Base-by-base conservation (phyloP, 2,113 vertebrate genomes). In the Falcunculus frontatus region DNA sequence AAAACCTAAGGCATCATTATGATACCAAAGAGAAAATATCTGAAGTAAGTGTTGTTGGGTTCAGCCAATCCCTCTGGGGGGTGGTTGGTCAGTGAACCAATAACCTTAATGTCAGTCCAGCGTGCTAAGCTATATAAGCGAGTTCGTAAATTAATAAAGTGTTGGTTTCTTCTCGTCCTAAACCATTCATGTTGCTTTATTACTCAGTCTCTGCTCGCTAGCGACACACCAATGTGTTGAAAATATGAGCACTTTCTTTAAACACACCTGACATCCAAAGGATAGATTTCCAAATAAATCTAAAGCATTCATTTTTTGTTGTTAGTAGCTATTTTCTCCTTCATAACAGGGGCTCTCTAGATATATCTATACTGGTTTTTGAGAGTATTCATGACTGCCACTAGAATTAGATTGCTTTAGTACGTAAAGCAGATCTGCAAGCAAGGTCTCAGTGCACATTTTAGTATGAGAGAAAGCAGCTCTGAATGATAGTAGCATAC, bases 351-450 rank as follows among this genome's bases (percentile, higher is more conserved):
- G 15, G 4, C 27, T 89, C 17, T 73, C 5, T 62, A 46, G 32
- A 13, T 21, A 13, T 12, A 56, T 37, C 39, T 59, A 0, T 9
- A 37, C 7, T 26, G 7, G 0, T 1, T 65, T 89, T 57, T 81
- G 33, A 89, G 23, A 37, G 6, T 21, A 16, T 67, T 56, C 42
- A 14, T 78, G 25, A 23, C 53, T 65, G 27, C 37, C 8, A 8
- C 44, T 65, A 30, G 47, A 49, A 76, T 39, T 2, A 0, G 33
- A 15, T n/a, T 65, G 10, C 7, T 67, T 85, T 73, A 70, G 3
- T 56, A 56, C 39, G 49, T 52, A 73, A 87, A 64, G 30, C 29
- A 64, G 39, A 33, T 52, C 41, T 83, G 44, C 63, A 87, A 73
- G 13, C 23, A 35, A 7, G 10, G 46, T 47, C 47, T 79, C 69